Evolutionary conservation across 2,797 vertebrate genomes (phyloP), one percentile per base, ranked within the genome.

Genomic region (Lerista edwardsae): DNA sequence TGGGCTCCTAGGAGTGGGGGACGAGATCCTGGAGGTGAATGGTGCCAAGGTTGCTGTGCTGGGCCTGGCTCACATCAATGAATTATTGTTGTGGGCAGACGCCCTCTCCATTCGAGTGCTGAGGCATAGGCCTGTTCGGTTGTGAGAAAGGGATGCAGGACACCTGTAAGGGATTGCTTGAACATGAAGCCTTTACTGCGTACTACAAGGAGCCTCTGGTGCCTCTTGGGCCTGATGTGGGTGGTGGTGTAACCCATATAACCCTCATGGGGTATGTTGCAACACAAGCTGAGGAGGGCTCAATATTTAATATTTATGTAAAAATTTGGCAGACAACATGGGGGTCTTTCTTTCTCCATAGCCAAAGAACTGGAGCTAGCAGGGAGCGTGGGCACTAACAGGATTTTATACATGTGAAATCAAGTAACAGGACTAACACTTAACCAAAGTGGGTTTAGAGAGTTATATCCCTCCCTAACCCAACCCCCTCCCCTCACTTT

Each of bases 21-120:
- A 99, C 11, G 98, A 99, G 95, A 98, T 99, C 90, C 95, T 99
- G 21, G 98, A 99, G 94, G 97, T 99, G 84, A 98, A 99, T 0
- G 97, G 98, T 1, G 96, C 95, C 59, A 96, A 96, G 0, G 98
- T 99, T 34, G 97, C 97, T 0, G 97, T 97, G 31, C 96, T 98
- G 90, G 97, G 95, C 81, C 90, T 98, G 92, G 95, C 97, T 81
- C 97, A 97, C 47, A 95, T 99, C 87, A 96, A 92, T 0, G 88
- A 97, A 81, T 96, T 99, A 87, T 97, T 99, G 96, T 96, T 96
- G 9, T 93, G 69, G 14, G 96, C 96, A 0, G 97, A 97, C 94
- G 96, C 83, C 0, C 95, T 98, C 68, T 96, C 96, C 1, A 91
- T 99, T 39, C 96, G 98, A 0, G 97, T 98, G 91, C 95, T 98